Percentiles rank a stretch among this genome's conserved stretches.
Evolutionary conservation across 2,797 vertebrate species (phyloP).

Genomic region (Pantherophis vulpinus): DNA sequence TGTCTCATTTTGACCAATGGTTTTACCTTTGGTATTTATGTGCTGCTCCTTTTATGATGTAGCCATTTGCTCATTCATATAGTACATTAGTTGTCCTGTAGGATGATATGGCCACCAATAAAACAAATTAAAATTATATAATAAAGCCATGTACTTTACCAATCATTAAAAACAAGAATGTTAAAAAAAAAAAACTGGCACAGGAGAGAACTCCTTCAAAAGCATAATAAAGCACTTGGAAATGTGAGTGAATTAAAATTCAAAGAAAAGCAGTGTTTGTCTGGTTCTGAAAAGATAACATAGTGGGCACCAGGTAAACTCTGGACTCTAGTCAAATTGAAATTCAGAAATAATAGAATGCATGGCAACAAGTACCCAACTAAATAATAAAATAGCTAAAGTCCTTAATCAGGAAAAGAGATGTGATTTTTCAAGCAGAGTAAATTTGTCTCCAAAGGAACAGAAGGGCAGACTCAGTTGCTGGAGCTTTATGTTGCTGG

Average conservation of each 20-base stretch:
- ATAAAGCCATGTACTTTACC: neutral
- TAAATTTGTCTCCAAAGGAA: constrained; percentile 3
- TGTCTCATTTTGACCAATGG: neutral
- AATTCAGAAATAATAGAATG: neutral
- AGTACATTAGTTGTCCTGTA: neutral
- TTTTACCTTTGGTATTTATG: neutral
- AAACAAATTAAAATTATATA: neutral
- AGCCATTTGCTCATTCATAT: neutral
- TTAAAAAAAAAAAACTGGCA: neutral
- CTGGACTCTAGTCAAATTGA: neutral
- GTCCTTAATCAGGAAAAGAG: neutral
- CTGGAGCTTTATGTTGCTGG: neutral
- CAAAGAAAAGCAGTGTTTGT: neutral
- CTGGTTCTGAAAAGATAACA: neutral
- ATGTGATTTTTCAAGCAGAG: neutral
- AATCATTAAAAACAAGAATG: neutral
- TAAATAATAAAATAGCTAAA: neutral
- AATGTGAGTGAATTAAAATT: neutral
- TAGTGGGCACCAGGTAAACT: neutral
- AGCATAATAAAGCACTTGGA: neutral
- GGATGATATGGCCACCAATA: neutral
- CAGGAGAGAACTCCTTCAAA: neutral
- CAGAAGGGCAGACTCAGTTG: neutral
- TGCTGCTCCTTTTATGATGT: neutral
- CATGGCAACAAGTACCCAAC: neutral